Evolutionary conservation across 1,140 invertebrate genomes (phyloP).

Genomic region (Lepidurus arcticus): DNA sequence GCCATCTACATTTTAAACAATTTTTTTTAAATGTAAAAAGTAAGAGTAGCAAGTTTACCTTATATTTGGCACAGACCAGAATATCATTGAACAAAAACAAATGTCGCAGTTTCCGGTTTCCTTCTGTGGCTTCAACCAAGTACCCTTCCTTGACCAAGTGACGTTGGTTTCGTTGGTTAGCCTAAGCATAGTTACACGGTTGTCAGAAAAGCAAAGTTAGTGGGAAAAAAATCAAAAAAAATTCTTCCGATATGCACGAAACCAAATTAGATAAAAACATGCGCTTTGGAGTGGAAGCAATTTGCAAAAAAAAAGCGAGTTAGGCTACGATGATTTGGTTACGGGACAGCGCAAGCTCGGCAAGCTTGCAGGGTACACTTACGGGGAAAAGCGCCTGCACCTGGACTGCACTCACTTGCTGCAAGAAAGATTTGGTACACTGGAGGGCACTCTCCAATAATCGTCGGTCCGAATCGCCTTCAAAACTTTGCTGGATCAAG

Average conservation of each 20-base stretch:
- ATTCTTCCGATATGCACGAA: not conserved
- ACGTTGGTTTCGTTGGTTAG: slow-evolving; percentile 68
- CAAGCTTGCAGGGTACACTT: slow-evolving; percentile 31
- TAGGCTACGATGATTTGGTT: not conserved
- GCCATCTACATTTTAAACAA: not conserved
- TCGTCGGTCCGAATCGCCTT: slow-evolving; percentile 72
- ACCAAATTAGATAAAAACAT: not conserved
- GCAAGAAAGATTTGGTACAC: slow-evolving; percentile 81
- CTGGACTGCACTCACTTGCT: slow-evolving; percentile 84
- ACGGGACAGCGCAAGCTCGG: not conserved
- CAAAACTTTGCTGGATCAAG: slow-evolving; percentile 74
- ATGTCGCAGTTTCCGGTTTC: slow-evolving; percentile 81
- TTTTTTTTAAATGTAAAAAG: not conserved
- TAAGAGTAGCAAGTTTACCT: slow-evolving; percentile 46
- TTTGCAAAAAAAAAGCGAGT: not conserved
- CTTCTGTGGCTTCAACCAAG: slow-evolving; percentile 77
- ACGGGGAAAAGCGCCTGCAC: slow-evolving; percentile 70
- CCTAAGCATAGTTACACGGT: slow-evolving; percentile 48
- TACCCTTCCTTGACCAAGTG: slow-evolving; percentile 91
- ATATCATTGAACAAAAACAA: slow-evolving; percentile 92
- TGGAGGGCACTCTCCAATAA: slow-evolving; percentile 74
- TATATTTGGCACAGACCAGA: slow-evolving; percentile 91
- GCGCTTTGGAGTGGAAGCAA: not conserved
- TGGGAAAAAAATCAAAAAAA: too few relatives aligned
- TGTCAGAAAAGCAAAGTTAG: not conserved